Conservation (phyloP, 2,797 vertebrate genomes). For the Siniperca undulata region DNA sequence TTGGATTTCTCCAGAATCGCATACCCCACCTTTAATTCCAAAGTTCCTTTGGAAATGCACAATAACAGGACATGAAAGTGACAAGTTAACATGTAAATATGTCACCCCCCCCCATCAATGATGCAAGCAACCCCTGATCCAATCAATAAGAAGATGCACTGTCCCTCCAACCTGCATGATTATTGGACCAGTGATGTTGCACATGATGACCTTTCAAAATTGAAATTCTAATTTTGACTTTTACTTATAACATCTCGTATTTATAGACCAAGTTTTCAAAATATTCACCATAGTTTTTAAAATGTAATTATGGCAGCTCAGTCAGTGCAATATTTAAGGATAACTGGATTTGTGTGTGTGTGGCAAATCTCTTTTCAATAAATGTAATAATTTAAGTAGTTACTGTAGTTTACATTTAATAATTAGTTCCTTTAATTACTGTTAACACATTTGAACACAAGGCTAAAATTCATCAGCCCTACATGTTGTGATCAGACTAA, state of each 20-base stretch:
- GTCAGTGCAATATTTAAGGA: not conserved
- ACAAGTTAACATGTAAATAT: not conserved
- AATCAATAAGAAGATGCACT: too few relatives aligned
- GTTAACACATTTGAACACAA: not conserved
- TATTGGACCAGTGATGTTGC: too few relatives aligned
- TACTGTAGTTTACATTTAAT: not conserved
- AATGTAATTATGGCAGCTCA: not conserved
- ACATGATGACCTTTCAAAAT: too few relatives aligned
- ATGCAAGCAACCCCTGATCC: too few relatives aligned
- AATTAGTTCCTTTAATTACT: not conserved
- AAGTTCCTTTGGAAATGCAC: too few relatives aligned
- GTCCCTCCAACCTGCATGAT: too few relatives aligned
- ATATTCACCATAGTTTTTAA: not conserved
- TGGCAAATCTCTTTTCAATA: not conserved
- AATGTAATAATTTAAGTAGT: not conserved
- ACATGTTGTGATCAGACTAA: not conserved
- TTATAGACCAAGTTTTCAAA: not conserved
- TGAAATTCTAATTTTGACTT: not conserved
- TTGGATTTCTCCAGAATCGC: too few relatives aligned
- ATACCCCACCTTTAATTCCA: too few relatives aligned
- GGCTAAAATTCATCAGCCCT: not conserved
- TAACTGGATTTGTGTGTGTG: not conserved
- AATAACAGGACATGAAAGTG: not conserved
- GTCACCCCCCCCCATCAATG: too few relatives aligned
- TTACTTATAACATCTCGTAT: too few relatives aligned